Evolutionary conservation across 2,113 vertebrate species (phyloP), one percentile per base, ranked within the genome.

Genomic region (Chaetops frenatus): DNA sequence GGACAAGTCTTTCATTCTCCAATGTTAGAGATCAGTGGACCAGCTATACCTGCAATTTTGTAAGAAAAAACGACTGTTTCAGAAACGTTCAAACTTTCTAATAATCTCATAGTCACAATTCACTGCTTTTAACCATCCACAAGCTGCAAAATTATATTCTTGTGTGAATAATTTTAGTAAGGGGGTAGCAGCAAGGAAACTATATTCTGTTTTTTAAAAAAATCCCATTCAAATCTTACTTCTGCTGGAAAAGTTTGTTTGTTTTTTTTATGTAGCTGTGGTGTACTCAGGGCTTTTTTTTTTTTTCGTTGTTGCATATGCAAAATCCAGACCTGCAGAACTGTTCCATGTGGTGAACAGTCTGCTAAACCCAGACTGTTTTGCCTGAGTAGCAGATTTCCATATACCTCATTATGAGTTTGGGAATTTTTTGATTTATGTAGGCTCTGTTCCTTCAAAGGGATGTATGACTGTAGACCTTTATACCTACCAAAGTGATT

Each of bases 321-420:
- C 90, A 95, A 95, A 97, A 94, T 73, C 62, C 92, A 96, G 95
- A 91, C 87, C 81, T 91, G 91, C 57, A 88, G 91, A 96, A 70
- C 85, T 88, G 71, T 95, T 96, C 93, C 94, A 94, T 97, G 94
- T 96, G 92, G 91, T 93, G 93, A 95, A 80, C 93, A 95, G 89
- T 96, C 91, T 96, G 94, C 86, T 94, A 86, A 95, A 94, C 73
- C 83, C 96, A 95, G 95, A 96, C 92, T 95, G 93, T 96, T 97
- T 97, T 96, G 92, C 94, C 89, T 89, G 93, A 96, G 85, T 86
- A 86, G 90, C 93, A 97, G 85, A 96, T 97, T 97, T 96, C 93
- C 76, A 86, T 94, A 91, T 80, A 93, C 61, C 82, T 94, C 85
- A 78, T 96, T 94, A 90, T 90, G 86, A 92, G 44, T 74, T 91